Base-by-base conservation (phyloP, 2,888 invertebrate genomes). In the Lissonota sp. region DNA sequence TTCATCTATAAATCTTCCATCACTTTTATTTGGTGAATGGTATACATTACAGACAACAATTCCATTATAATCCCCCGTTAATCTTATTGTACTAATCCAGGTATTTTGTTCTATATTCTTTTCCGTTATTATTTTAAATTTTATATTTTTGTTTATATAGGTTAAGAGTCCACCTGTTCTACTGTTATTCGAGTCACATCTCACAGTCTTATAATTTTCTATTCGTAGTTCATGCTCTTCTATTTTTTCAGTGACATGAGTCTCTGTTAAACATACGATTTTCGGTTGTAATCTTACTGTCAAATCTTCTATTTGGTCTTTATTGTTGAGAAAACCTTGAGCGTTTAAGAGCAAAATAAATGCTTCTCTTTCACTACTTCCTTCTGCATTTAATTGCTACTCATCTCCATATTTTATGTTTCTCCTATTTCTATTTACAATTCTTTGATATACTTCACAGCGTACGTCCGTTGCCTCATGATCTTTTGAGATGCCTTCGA, bases 261-360 rank as follows among this genome's bases (percentile, higher is more conserved):
- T 74, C 40, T 79, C 79, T 12, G 66, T 62, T 46, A 75, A 53
- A 5, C 63, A 53, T 53, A 74, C 6, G 0, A 75, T 66, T 10
- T 73, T 37, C 10, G 77, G 76, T 57, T 57, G 73, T 7, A 1
- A 4, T 12, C 51, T 8, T 53, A 40, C 71, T 57, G 40, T 57
- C 39, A 3, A 3, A 8, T 5, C 40, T 12, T 55, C 53, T 6
- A 83, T 67, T 64, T 83, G 57, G 5, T 84, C 80, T 26, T 84
- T 81, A 74, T 84, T 74, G 4, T 12, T 51, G 1, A 83, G 10
- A 37, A 76, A 80, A 5, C 82, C 73, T 26, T 72, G 71, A 0
- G 73, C 67, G 58, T 84, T 84, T 16, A 74, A 6, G 5, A 78
- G 46, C 14, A 73, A 37, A 10, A 73, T 40, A n/a, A 63, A 55